A percentile compares a stretch with the other conserved stretches of the same genome.
Conservation (phyloP, 1,140 invertebrate genomes). For the Panagrolaimus sp. region DNA sequence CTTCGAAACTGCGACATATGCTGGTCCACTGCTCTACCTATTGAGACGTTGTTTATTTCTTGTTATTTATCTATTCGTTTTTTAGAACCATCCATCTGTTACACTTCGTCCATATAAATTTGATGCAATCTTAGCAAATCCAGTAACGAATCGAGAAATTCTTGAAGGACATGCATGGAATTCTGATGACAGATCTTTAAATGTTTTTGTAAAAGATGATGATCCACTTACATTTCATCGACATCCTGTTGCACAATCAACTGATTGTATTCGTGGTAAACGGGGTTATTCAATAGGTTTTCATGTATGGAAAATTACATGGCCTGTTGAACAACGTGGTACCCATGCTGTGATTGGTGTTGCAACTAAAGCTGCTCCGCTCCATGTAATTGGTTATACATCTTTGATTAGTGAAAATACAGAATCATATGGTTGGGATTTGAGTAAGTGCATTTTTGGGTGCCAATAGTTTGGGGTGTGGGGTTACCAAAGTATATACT, state of each 20-base stretch:
- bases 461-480: no score
- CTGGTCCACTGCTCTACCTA: no score
- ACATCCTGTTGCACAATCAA: constrained; percentile 98
- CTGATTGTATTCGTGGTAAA: constrained; percentile 93
- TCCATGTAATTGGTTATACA: constrained; percentile 65
- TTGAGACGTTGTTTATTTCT: no score
- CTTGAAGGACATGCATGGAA: constrained; percentile 69
- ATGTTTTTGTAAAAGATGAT: constrained; percentile 98
- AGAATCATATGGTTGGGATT: constrained; percentile 97
- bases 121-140: background rate
- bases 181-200: constrained; percentile 87
- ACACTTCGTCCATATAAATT: background rate
- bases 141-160: background rate
- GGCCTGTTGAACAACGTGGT: constrained; percentile 90
- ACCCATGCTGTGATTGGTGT: constrained; percentile 97
- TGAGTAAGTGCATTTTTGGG: no score
- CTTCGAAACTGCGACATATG: no score
- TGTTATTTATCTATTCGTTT: no score
- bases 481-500: no score
- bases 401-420: constrained; percentile 73
- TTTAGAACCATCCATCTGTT: no score
- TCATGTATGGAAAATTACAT: constrained; percentile 94
- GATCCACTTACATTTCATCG: constrained; percentile 93
- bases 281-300: constrained; percentile 89
- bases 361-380: constrained; percentile 67